These are phyloP conservation scores for Caenorhabditis virilis DNA, from an alignment of 2,888 invertebrate genomes.

Conservation along the genomic window DNA sequence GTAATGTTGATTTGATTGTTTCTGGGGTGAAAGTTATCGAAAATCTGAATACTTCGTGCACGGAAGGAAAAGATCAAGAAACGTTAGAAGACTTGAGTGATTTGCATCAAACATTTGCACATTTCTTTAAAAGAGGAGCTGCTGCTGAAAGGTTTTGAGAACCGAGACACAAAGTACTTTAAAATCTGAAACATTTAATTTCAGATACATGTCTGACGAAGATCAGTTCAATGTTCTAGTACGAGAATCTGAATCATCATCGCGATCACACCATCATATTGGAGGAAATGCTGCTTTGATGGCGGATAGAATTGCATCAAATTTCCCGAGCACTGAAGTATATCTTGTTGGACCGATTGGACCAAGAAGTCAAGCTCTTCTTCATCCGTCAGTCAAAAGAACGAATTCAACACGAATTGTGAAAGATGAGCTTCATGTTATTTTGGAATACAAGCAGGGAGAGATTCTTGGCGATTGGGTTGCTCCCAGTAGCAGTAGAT, in stretches of 20 bases:
- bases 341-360: conserved; percentile 72
- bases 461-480: conserved; percentile 69
- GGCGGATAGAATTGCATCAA: conserved; percentile 69
- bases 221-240: conserved; percentile 57
- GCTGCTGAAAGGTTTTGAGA: conserved; percentile 71
- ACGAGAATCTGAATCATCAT: conserved; percentile 44
- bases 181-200: not conserved
- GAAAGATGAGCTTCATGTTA: conserved; percentile 71
- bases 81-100: conserved; percentile 59
- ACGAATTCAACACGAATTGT: conserved; percentile 67
- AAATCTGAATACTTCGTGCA: conserved; percentile 66
- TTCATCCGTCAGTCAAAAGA: conserved; percentile 69
- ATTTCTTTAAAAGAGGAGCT: conserved; percentile 70
- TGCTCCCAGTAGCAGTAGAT: conserved; percentile 70
- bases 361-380: conserved; percentile 69
- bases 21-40: conserved; percentile 69
- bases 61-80: conserved; percentile 49
- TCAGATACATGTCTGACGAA: conserved; percentile 59
- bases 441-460: conserved; percentile 71
- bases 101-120: conserved; percentile 70
- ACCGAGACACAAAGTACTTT: too few species aligned
- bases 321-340: conserved; percentile 70
- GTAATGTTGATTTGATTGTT: conserved; percentile 71
- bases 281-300: conserved; percentile 72
- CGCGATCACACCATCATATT: conserved; percentile 68